Percentiles rank a stretch among this genome's conserved stretches.
phyloP scores from a whole-genome alignment of 92 coral and sea anemone genomes.

The Actinernus sp. region DNA sequence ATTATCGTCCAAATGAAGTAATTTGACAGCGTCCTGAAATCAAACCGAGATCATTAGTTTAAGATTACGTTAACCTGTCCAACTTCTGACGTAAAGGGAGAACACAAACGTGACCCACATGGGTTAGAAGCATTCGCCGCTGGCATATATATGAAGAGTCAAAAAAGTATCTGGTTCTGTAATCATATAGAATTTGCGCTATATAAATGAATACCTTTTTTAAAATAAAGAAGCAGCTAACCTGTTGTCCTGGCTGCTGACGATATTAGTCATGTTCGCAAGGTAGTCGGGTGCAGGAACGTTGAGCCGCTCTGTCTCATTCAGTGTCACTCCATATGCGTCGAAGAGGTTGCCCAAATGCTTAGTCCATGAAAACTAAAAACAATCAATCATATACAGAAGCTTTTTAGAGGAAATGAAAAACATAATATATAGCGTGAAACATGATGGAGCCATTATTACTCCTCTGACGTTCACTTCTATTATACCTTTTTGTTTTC shows the following conservation, averaged over 20 bases:
- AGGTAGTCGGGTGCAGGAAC: conserved; percentile 76
- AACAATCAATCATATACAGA: neutral
- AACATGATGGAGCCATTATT: no score
- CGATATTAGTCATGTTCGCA: conserved; percentile 56
- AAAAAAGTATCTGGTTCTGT: no score
- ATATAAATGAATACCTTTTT: no score
- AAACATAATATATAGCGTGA: neutral
- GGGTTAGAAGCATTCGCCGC: no score
- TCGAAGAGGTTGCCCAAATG: conserved; percentile 61
- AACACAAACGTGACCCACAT: no score
- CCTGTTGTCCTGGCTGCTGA: conserved; percentile 50
- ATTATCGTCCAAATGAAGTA: conserved; percentile 83
- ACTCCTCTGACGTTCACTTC: no score
- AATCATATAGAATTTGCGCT: no score
- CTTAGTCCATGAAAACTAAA: conserved; percentile 66
- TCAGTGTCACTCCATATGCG: conserved; percentile 30
- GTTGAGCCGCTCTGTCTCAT: conserved; percentile 43
- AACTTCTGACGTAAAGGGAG: no score
- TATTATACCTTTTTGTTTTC: no score
- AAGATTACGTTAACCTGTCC: no score
- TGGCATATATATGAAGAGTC: no score
- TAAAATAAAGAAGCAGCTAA: no score
- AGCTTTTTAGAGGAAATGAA: neutral
- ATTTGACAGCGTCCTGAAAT: conserved; percentile 70
- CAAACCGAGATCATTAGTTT: neutral